Conservation (phyloP, 2,888 invertebrate genomes). For the Rhingia campestris region DNA sequence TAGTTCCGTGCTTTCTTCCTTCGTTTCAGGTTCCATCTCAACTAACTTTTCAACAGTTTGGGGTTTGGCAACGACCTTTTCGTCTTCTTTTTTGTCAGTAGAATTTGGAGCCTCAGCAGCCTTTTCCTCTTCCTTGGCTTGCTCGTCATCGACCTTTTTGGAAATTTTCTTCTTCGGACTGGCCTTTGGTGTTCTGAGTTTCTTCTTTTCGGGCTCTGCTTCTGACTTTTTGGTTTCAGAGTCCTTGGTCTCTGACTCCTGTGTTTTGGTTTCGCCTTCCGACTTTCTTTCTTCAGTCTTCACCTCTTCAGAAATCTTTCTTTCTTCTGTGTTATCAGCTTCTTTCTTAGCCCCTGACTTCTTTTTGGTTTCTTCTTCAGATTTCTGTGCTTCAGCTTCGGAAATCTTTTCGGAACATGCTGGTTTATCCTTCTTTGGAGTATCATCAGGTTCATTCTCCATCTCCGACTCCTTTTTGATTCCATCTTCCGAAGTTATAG, state of each 20-base stretch:
- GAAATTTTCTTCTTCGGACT: conserved; percentile 68
- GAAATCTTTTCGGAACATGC: neutral
- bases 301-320: conserved; percentile 1
- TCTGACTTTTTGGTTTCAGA: conserved; percentile 64
- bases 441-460: conserved; percentile 73
- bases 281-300: conserved; percentile 45
- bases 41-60: conserved; percentile 70
- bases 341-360: conserved; percentile 64
- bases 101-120: neutral
- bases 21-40: conserved; percentile 70
- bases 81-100: neutral
- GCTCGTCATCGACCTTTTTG: conserved; percentile 72
- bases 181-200: conserved; percentile 29
- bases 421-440: neutral
- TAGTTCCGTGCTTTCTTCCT: conserved; percentile 54
- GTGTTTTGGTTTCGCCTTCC: conserved; percentile 67
- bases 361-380: conserved; percentile 48
- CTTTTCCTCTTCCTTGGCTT: conserved; percentile 47
- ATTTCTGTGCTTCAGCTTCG: conserved; percentile 1
- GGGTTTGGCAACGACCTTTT: conserved; percentile 25
- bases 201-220: conserved; percentile 61
- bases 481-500: no score
- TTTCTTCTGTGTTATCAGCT: conserved; percentile 12
- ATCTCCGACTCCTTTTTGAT: neutral
- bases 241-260: conserved; percentile 68